phyloP scores from a whole-genome alignment of 2,113 vertebrate genomes.

The Megaleporinus macrocephalus region DNA sequence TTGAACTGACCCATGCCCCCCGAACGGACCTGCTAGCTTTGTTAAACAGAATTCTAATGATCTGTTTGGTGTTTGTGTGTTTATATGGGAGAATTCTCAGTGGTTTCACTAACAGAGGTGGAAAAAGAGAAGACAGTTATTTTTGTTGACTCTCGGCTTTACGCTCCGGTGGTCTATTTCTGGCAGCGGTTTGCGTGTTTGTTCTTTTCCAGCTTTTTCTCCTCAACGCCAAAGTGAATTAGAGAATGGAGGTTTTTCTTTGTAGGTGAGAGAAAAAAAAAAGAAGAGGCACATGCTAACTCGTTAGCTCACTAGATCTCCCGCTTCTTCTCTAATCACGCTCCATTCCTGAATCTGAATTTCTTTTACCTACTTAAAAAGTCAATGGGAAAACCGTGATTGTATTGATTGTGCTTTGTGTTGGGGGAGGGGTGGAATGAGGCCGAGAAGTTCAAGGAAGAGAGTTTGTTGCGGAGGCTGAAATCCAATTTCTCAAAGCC shows the following conservation, averaged over 20 bases:
- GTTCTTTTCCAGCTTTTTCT: conserved; percentile 1
- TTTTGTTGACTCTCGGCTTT: background rate
- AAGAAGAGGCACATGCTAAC: background rate
- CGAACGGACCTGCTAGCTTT: background rate
- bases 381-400: conserved; percentile 32
- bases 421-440: conserved; percentile 14
- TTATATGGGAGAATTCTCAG: background rate
- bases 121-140: background rate
- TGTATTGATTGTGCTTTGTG: conserved; percentile 42
- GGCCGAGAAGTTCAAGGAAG: background rate
- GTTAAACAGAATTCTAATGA: conserved; percentile 27
- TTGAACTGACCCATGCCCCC: conserved; percentile 23
- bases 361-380: conserved; percentile 39
- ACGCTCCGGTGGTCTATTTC: background rate
- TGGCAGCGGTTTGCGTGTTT: conserved; percentile 3
- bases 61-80: conserved; percentile 6
- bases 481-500: conserved; percentile 44
- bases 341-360: conserved; percentile 15
- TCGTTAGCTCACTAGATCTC: background rate
- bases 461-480: conserved; percentile 21
- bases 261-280: background rate
- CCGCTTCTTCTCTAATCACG: conserved; percentile 11
- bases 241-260: background rate
- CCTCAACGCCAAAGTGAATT: background rate
- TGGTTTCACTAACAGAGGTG: background rate